Base-by-base conservation (phyloP, 2,888 invertebrate species). In the Quadroppia sp. region DNA sequence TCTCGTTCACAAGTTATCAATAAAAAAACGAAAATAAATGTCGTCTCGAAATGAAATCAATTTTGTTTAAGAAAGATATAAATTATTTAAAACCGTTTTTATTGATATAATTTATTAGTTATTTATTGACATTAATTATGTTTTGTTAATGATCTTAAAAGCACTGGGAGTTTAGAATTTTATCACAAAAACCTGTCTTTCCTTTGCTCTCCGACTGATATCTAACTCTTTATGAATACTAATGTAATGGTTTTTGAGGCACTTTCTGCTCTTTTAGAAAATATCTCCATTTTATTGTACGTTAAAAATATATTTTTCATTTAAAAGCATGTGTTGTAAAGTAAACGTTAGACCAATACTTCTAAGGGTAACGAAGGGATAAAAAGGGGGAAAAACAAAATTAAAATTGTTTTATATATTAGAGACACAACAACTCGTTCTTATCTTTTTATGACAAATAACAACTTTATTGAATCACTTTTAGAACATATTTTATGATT, bases 101-200 rank as follows among this genome's bases (percentile, higher is more conserved):
- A 30, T 30, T 61, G 61, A 61, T 30, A 53, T 53, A 53, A 53
- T 53, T 53, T 11, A 48, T 48, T 48, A 56, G 30, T 61, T 32
- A 32, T 32, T 61, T 61, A 61, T 61, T 61, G 32, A 32, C 61
- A 61, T 61, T 61, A 61, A 61, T 61, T 32, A 32, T 61, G 61
- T 61, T 61, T 17, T 61, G 61, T 61, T 32, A 32, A 61, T 61
- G 30, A 32, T 61, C 17, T 61, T 28, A 61, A 61, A 32, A 15
- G n/a, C 11, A 3, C 61, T 71, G 48, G 9, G n/a, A 61, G 20
- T 73, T 48, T 67, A 69, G 4, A 17, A 23, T 71, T 71, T 45
- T 30, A 30, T 30, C 17, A 25, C 20, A 45, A 56, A 45, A 32
- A 40, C 40, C 64, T 45, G 50, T 72, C 17, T 71, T 73, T 25